Conservation (phyloP, 2,113 vertebrate genomes). For the Sylvilagus bachmani region DNA sequence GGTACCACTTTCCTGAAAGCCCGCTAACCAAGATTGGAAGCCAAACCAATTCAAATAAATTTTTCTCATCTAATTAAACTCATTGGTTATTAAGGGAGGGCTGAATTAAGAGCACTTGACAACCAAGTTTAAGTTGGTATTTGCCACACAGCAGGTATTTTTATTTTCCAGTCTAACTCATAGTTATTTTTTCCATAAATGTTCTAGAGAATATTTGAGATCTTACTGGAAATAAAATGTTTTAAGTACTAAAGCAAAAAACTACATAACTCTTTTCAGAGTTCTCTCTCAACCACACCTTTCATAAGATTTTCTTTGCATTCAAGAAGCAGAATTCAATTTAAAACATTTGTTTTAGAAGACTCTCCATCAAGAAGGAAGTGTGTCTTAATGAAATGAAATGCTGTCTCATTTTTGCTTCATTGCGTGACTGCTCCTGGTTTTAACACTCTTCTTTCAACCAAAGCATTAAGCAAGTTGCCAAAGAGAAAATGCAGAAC, state of each 20-base stretch:
- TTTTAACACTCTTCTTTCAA: constrained; percentile 14
- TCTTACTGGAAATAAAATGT: constrained; percentile 14
- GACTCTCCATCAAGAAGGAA: background rate
- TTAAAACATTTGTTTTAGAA: background rate
- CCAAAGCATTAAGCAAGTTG: background rate
- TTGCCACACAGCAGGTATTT: background rate
- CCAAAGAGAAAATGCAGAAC: background rate
- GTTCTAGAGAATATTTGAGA: background rate
- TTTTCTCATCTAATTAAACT: background rate
- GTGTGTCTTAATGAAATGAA: constrained; percentile 9
- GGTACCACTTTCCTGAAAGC: constrained; percentile 7
- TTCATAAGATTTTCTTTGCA: constrained; percentile 7
- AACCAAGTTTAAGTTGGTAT: background rate
- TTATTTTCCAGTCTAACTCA: background rate
- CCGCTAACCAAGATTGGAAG: background rate
- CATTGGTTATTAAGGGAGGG: background rate
- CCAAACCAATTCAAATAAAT: background rate
- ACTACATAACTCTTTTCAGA: constrained; percentile 31
- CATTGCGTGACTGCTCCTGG: background rate
- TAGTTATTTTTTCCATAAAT: background rate
- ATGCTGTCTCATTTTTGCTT: background rate
- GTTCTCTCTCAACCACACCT: background rate
- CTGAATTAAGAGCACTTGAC: background rate
- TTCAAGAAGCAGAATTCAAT: background rate
- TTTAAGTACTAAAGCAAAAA: constrained; percentile 10